These are phyloP conservation scores for Odontocerum albicorne DNA, from an alignment of 2,888 invertebrate genomes.

Conservation along the genomic window DNA sequence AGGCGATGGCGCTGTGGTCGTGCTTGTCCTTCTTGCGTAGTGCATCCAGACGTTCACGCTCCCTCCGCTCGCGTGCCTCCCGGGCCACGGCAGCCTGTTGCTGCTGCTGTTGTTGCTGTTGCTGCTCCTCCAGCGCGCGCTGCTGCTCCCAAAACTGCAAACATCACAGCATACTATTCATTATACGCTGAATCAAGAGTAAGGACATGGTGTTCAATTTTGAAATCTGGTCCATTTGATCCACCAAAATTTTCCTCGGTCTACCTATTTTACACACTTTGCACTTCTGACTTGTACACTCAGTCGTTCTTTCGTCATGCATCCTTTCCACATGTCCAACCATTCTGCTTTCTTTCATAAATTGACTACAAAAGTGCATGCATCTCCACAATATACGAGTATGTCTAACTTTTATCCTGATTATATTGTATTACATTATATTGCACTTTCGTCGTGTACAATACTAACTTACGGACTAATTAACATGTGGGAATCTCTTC, in stretches of 20 bases:
- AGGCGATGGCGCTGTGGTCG: conserved; percentile 95
- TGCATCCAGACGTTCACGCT: conserved; percentile 81
- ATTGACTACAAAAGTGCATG: too few relatives aligned
- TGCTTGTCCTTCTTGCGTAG: conserved; percentile 92
- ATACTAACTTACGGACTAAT: too few relatives aligned
- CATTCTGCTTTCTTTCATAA: too few relatives aligned
- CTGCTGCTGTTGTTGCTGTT: conserved; percentile 71
- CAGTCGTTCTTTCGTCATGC: too few relatives aligned
- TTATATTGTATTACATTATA: too few relatives aligned
- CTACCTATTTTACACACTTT: conserved; percentile 1
- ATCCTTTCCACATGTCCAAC: too few relatives aligned
- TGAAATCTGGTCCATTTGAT: not conserved
- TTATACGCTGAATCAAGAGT: conserved; percentile 8
- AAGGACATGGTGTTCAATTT: not conserved
- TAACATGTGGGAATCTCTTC: too few relatives aligned
- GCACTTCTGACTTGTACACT: too few relatives aligned
- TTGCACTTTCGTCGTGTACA: too few relatives aligned
- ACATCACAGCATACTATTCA: conserved; percentile 2
- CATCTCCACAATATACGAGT: too few relatives aligned
- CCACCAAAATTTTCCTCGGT: conserved; percentile 8
- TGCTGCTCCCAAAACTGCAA: conserved; percentile 89
- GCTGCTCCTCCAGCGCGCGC: conserved; percentile 74
- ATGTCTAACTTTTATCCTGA: too few relatives aligned
- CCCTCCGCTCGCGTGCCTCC: conserved; percentile 68
- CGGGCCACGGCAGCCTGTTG: conserved; percentile 77